Base-by-base conservation (phyloP, 1,140 invertebrate genomes). In the Ceratina calcarata region DNA sequence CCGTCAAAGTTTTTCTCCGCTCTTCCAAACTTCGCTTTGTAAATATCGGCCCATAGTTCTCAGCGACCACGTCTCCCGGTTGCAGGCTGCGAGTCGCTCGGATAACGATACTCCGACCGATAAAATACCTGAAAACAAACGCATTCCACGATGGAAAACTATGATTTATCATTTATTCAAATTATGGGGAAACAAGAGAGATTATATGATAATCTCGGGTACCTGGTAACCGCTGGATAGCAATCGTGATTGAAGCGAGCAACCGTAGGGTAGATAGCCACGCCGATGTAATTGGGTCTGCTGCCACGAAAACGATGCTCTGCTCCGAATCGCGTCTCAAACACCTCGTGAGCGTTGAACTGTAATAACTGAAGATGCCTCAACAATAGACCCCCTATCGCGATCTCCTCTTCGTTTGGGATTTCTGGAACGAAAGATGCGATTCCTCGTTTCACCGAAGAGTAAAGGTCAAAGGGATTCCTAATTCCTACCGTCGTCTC, bases 261-360 rank as follows among this genome's bases (percentile, higher is more conserved):
- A 0, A 96, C 95, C 0, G 95, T 96, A 2, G 96, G 94, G 87
- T 97, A 98, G 27, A 98, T 94, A 7, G 94, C 97, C 4, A 97
- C 95, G 1, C 96, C 97, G n/a, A 97, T 90, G 84, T 95, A 95
- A 0, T 93, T 83, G 27, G 94, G 93, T 91, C 95, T 94, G 60
- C 94, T 91, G 57, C 94, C 93, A 60, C 91, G 91, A 84, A 96
- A 94, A 77, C 88, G 87, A 81, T 95, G 94, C 15, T 93, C 85
- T 6, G 89, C 89, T 12, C 90, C 92, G 13, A 94, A 88, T 1
- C 94, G 86, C 0, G 96, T 95, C 88, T 98, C 96, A 78, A 95
- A 96, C n/a, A 98, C 95, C 92, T 98, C 97, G 90, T 98, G 97
- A 1, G 97, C 97, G 92, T 98, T 98, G 91, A 97, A 98, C 83